Percentiles rank a stretch among this genome's conserved stretches.
These are phyloP conservation scores for Pseudorhombus dupliciocellatus DNA, from an alignment of 2,113 vertebrate species.

Conservation along the genomic window DNA sequence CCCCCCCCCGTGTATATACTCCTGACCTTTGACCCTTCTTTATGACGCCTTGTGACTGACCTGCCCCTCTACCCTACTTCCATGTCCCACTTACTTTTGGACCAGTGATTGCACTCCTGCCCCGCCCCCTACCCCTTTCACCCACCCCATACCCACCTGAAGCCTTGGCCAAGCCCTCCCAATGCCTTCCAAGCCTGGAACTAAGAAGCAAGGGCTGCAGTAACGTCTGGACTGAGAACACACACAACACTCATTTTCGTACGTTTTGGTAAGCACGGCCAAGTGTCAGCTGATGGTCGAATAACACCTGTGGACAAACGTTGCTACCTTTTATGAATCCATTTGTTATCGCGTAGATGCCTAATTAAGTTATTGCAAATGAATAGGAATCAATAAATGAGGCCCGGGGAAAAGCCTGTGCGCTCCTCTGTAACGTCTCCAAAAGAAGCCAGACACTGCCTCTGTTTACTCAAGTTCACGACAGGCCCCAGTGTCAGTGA, in stretches of 20 bases:
- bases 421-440: not conserved
- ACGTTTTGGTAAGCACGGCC: not conserved
- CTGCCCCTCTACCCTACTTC: not conserved
- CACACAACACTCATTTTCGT: not conserved
- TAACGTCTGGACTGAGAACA: slow-evolving; percentile 45
- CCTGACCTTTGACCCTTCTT: slow-evolving; percentile 57
- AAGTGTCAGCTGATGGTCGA: not conserved
- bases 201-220: slow-evolving; percentile 55
- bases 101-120: slow-evolving; percentile 71
- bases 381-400: slow-evolving; percentile 7
- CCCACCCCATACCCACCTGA: slow-evolving; percentile 21
- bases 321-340: not conserved
- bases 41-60: slow-evolving; percentile 70
- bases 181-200: slow-evolving; percentile 56
- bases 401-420: not conserved
- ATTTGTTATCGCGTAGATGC: not conserved
- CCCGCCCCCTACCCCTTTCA: slow-evolving; percentile 4
- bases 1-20: slow-evolving; percentile 72
- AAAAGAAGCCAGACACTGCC: not conserved
- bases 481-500: not conserved
- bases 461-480: not conserved
- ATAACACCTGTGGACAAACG: not conserved
- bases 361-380: not conserved
- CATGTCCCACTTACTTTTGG: slow-evolving; percentile 35
- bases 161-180: slow-evolving; percentile 57